Conservation (phyloP, 2,797 vertebrate species). For the Pipistrellus pipistrellus region DNA sequence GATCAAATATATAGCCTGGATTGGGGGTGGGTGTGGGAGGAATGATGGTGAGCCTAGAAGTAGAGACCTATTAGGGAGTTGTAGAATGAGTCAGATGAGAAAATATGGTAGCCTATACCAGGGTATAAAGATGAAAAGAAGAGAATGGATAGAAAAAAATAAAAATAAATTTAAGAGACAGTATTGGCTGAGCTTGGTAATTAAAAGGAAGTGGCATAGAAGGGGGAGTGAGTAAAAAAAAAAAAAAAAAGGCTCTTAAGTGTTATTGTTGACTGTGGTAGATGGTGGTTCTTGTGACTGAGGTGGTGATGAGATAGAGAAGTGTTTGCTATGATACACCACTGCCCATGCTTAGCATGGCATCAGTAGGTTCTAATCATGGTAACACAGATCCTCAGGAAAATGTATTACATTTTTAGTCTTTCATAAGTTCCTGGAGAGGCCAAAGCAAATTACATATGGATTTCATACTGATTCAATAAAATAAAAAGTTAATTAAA, state of each 20-base stretch:
- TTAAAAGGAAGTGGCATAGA: not conserved
- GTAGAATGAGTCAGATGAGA: not conserved
- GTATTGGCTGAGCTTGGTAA: not conserved
- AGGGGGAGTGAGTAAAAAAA: not conserved
- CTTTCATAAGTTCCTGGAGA: slow-evolving; percentile 61
- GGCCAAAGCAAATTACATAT: slow-evolving; percentile 34
- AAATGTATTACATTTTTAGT: slow-evolving; percentile 45
- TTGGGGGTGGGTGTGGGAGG: too few species aligned
- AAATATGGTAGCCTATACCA: not conserved
- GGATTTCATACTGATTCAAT: slow-evolving; percentile 64
- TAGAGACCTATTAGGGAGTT: not conserved
- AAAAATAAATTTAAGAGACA: not conserved
- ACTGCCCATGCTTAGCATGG: not conserved
- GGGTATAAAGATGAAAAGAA: not conserved
- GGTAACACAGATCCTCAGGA: not conserved
- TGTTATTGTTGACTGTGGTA: not conserved
- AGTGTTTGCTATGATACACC: not conserved
- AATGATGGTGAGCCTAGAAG: not conserved
- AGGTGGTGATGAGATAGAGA: not conserved
- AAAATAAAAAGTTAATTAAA: slow-evolving; percentile 73
- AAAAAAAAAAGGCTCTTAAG: not conserved
- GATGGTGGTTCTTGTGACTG: not conserved
- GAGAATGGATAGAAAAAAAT: not conserved
- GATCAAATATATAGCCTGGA: not conserved
- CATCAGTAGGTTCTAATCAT: not conserved